Conservation (phyloP, 2,888 invertebrate species). For the Elysia crispata region DNA sequence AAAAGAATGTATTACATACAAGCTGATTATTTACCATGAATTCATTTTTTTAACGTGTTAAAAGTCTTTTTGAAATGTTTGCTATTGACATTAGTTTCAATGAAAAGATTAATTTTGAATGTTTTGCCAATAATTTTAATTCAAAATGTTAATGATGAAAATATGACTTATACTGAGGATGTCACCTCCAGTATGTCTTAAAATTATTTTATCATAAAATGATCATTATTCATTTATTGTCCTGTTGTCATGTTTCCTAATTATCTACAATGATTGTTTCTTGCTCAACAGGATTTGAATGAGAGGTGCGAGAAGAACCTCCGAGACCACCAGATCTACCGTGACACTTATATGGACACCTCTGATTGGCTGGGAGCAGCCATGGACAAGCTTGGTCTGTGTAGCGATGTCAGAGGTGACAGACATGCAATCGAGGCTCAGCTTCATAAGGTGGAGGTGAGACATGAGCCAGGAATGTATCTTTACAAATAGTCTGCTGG, state of each 20-base stretch:
- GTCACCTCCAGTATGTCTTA: too few species aligned
- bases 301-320: conserved; percentile 84
- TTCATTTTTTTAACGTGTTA: too few species aligned
- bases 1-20: too few species aligned
- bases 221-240: background rate
- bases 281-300: conserved; percentile 61
- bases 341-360: conserved; percentile 88
- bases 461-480: background rate
- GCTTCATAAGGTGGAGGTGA: conserved; percentile 68
- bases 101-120: too few species aligned
- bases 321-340: conserved; percentile 90
- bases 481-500: too few species aligned
- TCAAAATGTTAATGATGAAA: too few species aligned
- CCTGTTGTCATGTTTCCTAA: background rate
- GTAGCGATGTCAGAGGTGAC: conserved; percentile 71
- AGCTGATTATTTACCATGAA: too few species aligned
- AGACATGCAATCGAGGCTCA: conserved; percentile 70
- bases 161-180: too few species aligned
- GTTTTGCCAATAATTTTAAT: too few species aligned
- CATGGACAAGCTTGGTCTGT: conserved; percentile 81
- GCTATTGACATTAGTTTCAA: too few species aligned
- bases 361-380: conserved; percentile 90
- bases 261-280: background rate
- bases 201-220: background rate
- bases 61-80: too few species aligned